A percentile compares a stretch with the other conserved stretches of the same genome.
These are phyloP conservation scores for Psylliodes chrysocephalus DNA, from an alignment of 2,888 invertebrate species.

Conservation along the genomic window DNA sequence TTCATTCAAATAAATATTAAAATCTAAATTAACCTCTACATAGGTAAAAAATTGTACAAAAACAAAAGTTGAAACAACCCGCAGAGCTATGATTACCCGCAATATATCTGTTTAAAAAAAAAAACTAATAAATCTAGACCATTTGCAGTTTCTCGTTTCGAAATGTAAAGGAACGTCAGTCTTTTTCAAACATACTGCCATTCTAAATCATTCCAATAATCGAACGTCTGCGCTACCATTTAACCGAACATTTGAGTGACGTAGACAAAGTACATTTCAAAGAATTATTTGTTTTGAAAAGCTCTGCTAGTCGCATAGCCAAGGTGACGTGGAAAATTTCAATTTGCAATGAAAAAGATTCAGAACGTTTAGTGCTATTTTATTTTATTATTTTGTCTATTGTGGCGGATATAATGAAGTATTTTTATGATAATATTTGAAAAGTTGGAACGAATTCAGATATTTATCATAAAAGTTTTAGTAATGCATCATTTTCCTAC, in stretches of 20 bases:
- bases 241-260: conserved; percentile 28
- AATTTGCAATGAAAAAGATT: neutral
- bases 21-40: no score
- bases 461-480: no score
- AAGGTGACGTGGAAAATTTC: conserved; percentile 7
- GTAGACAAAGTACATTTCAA: conserved; percentile 29
- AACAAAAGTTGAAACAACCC: neutral
- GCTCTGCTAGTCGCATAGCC: neutral
- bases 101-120: conserved; percentile 7
- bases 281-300: conserved; percentile 30
- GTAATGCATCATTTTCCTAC: no score
- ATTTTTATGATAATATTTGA: no score
- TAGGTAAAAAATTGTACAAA: no score
- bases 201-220: conserved; percentile 30
- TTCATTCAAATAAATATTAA: no score
- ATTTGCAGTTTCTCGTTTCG: neutral
- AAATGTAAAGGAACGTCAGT: conserved; percentile 14
- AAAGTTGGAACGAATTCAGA: no score
- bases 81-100: conserved; percentile 1
- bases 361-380: neutral
- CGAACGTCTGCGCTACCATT: conserved; percentile 29
- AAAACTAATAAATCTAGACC: conserved; percentile 12
- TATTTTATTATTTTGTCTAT: no score
- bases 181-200: conserved; percentile 23
- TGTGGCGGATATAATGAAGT: no score